Percentiles rank a stretch among this genome's conserved stretches.
These are phyloP conservation scores for Craseonycteris thonglongyai DNA, from an alignment of 2,113 vertebrate species.

Conservation along the genomic window DNA sequence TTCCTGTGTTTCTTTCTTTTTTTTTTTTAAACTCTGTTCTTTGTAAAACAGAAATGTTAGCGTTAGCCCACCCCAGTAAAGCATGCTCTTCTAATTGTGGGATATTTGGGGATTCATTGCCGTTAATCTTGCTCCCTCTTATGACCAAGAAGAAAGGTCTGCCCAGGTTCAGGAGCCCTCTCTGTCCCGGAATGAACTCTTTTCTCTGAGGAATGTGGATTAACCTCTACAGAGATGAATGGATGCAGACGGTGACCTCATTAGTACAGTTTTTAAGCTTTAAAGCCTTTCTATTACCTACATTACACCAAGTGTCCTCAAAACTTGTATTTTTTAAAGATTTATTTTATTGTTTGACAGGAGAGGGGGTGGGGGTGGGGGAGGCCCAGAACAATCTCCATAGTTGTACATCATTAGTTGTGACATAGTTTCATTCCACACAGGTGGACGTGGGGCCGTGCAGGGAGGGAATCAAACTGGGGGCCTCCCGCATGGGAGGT, in stretches of 20 bases:
- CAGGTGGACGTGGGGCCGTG: too few relatives aligned
- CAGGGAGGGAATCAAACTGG: too few relatives aligned
- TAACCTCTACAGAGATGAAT: background rate
- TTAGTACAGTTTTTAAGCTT: background rate
- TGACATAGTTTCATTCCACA: too few relatives aligned
- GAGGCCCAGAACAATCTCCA: too few relatives aligned
- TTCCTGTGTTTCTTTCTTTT: background rate
- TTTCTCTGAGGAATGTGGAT: background rate
- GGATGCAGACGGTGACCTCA: background rate
- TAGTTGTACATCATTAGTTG: too few relatives aligned
- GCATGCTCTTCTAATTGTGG: accelerated
- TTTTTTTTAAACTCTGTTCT: background rate
- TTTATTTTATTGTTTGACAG: too few relatives aligned
- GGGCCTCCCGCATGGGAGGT: too few relatives aligned
- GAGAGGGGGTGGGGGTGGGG: too few relatives aligned
- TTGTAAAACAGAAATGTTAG: background rate
- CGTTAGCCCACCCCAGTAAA: too few relatives aligned
- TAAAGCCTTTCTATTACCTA: background rate
- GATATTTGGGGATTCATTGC: accelerated
- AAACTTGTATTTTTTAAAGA: too few relatives aligned
- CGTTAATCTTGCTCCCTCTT: background rate
- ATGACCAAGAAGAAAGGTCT: too few relatives aligned
- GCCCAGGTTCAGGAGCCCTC: background rate
- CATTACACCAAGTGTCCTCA: background rate
- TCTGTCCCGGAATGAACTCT: background rate